A percentile compares a stretch with the other conserved stretches of the same genome.
These are phyloP conservation scores for Onthophagus sagittarius DNA, from an alignment of 2,888 invertebrate genomes.

Conservation along the genomic window DNA sequence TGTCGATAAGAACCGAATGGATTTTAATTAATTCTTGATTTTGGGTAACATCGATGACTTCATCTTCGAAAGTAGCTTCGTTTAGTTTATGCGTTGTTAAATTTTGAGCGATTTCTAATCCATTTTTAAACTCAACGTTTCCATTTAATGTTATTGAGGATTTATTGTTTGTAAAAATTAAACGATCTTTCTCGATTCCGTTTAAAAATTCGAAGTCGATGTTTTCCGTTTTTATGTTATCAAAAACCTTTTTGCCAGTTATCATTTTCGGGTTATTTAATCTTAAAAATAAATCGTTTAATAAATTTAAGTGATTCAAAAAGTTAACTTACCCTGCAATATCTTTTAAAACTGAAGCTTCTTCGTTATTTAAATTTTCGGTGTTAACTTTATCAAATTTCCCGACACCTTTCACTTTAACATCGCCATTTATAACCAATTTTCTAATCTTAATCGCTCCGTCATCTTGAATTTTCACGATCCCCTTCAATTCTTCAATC, in stretches of 20 bases:
- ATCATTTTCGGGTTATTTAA: constrained; percentile 24
- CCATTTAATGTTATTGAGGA: constrained; percentile 2
- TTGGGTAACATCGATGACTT: not conserved
- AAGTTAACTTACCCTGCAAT: constrained; percentile 20
- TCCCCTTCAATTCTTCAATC: not conserved
- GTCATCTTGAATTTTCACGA: not conserved
- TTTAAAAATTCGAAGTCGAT: constrained; percentile 39
- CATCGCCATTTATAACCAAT: constrained; percentile 2
- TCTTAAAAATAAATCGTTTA: constrained; percentile 12
- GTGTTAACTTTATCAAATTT: not conserved
- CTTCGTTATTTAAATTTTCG: not conserved
- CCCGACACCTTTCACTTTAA: not conserved
- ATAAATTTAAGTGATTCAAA: not conserved
- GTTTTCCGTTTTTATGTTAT: constrained; percentile 34
- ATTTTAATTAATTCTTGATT: not conserved
- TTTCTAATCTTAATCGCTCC: not conserved
- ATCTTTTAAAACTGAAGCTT: not conserved
- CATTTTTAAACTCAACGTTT: constrained; percentile 33
- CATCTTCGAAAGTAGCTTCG: constrained; percentile 19
- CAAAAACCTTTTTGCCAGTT: constrained; percentile 38
- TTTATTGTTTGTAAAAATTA: not conserved
- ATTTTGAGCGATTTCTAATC: constrained; percentile 24
- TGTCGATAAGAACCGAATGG: not conserved
- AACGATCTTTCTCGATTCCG: constrained; percentile 27
- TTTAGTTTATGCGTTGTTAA: constrained; percentile 27